Evolutionary conservation across 1,140 invertebrate species (phyloP).

Genomic region (Stegodyphus dumicola): DNA sequence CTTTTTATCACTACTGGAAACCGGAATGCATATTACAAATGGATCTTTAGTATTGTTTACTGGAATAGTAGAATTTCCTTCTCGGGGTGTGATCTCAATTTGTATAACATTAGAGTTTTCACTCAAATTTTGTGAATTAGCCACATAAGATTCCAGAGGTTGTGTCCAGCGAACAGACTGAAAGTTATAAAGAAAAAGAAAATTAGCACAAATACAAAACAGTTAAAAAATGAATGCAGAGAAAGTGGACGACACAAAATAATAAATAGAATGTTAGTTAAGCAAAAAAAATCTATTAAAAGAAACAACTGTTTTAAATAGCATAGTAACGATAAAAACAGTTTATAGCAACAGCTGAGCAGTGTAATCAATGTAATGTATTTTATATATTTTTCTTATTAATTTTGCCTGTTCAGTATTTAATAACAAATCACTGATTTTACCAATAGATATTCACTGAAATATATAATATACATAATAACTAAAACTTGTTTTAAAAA

Average conservation of each 20-base stretch:
- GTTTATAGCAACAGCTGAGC: too few species aligned
- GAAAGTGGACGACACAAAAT: not conserved
- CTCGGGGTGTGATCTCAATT: constrained; percentile 21
- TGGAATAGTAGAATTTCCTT: constrained; percentile 32
- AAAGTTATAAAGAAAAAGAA: not conserved
- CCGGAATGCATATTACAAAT: constrained; percentile 49
- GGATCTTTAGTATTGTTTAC: constrained; percentile 28
- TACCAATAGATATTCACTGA: too few species aligned
- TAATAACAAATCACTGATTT: too few species aligned
- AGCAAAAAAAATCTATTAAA: not conserved
- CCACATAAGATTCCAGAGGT: constrained; percentile 49
- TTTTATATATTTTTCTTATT: too few species aligned
- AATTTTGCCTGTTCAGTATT: too few species aligned
- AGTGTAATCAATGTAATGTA: too few species aligned
- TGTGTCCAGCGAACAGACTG: constrained; percentile 52
- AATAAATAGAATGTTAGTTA: not conserved
- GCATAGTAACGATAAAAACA: too few species aligned
- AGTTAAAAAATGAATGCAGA: not conserved
- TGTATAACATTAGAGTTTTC: constrained; percentile 46
- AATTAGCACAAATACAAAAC: not conserved
- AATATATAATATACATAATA: too few species aligned
- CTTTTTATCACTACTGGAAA: not conserved
- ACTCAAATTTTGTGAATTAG: constrained; percentile 27
- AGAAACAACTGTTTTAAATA: too few species aligned
- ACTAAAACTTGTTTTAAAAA: too few species aligned